Conservation (phyloP, 2,797 vertebrate genomes). For the Fistularia commersonii region DNA sequence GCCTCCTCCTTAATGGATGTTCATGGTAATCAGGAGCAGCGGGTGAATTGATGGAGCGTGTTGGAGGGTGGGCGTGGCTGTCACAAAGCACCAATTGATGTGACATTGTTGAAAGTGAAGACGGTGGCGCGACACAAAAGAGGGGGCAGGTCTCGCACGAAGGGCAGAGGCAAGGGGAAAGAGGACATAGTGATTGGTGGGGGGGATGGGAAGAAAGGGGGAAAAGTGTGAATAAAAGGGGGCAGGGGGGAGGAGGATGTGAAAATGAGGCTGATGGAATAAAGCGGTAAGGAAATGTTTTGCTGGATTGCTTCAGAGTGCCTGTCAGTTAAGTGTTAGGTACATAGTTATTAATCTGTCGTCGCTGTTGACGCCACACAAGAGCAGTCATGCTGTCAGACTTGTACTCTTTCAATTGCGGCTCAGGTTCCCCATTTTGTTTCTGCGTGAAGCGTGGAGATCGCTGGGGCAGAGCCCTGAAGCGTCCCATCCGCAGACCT, state of each 20-base stretch:
- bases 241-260: constrained; percentile 25
- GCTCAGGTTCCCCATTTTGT: no score
- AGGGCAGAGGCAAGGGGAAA: constrained; percentile 12
- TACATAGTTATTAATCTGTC: no score
- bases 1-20: constrained; percentile 46
- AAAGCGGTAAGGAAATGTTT: constrained; percentile 4
- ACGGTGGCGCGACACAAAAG: constrained; percentile 55
- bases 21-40: constrained; percentile 49
- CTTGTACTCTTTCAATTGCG: no score
- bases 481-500: no score
- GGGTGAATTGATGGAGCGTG: constrained; percentile 36
- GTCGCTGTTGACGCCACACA: no score
- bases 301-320: neutral
- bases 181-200: constrained; percentile 50
- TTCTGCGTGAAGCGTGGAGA: no score
- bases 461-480: no score
- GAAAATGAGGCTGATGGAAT: constrained; percentile 28
- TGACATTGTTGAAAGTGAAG: constrained; percentile 58
- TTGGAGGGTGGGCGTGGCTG: neutral
- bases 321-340: no score
- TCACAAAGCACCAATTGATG: constrained; percentile 43
- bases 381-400: no score
- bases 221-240: constrained; percentile 32
- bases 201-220: constrained; percentile 34
- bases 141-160: constrained; percentile 34